Evolutionary conservation across 1,140 invertebrate genomes (phyloP).

Genomic region (Orius laevigatus): DNA sequence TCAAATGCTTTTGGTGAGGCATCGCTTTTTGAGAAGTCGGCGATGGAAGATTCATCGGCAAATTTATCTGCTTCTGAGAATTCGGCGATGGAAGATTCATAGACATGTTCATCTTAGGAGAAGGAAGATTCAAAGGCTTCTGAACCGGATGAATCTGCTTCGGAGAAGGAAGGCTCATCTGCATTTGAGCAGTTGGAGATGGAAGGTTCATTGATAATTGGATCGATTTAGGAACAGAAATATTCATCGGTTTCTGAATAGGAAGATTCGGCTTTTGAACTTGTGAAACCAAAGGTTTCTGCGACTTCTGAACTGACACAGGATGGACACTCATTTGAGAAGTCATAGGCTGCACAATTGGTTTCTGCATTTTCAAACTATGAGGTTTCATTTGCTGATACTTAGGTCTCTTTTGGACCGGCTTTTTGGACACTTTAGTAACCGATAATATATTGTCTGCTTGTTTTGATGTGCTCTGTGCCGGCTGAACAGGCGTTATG

Average conservation of each 20-base stretch:
- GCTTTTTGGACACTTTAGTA: not conserved
- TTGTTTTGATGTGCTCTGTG: not conserved
- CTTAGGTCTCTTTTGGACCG: too few species aligned
- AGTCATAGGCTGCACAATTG: not conserved
- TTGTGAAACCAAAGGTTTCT: not conserved
- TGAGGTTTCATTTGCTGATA: not conserved
- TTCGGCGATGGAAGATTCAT: not conserved
- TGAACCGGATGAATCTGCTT: not conserved
- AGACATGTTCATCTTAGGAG: not conserved
- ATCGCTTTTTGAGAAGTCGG: not conserved
- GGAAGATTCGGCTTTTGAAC: not conserved
- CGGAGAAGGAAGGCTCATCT: not conserved
- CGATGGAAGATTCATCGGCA: not conserved
- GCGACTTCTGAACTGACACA: not conserved
- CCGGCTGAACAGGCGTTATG: conserved; percentile 8
- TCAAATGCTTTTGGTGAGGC: too few species aligned
- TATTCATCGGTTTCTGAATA: too few species aligned
- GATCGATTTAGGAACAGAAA: too few species aligned
- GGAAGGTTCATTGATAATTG: not conserved
- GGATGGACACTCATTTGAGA: not conserved
- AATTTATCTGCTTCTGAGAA: not conserved
- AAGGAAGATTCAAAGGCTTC: not conserved
- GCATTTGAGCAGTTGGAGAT: not conserved
- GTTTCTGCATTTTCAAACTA: not conserved
- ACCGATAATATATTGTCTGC: not conserved